Percentiles rank a stretch among this genome's conserved stretches.
These are phyloP conservation scores for Gastrophryne carolinensis DNA, from an alignment of 2,797 vertebrate genomes.

Conservation along the genomic window DNA sequence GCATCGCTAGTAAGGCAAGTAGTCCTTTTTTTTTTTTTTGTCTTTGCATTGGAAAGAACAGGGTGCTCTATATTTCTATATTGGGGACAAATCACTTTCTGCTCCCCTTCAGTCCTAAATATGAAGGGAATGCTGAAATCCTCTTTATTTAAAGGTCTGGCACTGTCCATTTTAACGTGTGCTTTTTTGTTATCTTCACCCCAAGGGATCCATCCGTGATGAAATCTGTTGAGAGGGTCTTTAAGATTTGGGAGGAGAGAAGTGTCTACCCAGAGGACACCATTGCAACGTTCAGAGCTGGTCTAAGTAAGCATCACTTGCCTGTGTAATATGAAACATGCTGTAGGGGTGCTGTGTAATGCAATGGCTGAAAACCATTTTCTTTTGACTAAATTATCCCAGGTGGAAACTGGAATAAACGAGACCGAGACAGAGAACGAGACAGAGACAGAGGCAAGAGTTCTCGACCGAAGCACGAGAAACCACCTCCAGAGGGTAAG, in stretches of 20 bases:
- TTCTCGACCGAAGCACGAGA: constrained; percentile 22
- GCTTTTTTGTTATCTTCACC: not conserved
- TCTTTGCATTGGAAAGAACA: not conserved
- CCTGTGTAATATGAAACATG: too few species aligned
- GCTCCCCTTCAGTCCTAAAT: too few species aligned
- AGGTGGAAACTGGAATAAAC: constrained; percentile 28
- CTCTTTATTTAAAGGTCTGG: not conserved
- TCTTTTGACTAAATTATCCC: not conserved
- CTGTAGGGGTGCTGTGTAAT: not conserved
- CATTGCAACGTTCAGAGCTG: constrained; percentile 80
- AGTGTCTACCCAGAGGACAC: constrained; percentile 92
- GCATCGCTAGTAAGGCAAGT: constrained; percentile 89
- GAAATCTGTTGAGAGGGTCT: constrained; percentile 91
- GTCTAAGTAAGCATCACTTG: constrained; percentile 73
- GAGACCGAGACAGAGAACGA: constrained; percentile 20
- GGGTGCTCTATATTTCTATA: too few species aligned
- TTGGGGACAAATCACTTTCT: too few species aligned
- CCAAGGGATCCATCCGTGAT: constrained; percentile 88
- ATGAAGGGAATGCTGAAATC: too few species aligned
- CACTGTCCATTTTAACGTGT: not conserved
- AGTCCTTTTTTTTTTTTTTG: not conserved
- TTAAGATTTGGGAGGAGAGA: constrained; percentile 95
- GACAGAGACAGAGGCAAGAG: constrained; percentile 20
- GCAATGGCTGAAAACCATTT: not conserved
- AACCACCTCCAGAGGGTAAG: constrained; percentile 35